Evolutionary conservation across 2,113 vertebrate genomes (phyloP), one percentile per base, ranked within the genome.

Genomic region (Microcebus lehilahytsara): DNA sequence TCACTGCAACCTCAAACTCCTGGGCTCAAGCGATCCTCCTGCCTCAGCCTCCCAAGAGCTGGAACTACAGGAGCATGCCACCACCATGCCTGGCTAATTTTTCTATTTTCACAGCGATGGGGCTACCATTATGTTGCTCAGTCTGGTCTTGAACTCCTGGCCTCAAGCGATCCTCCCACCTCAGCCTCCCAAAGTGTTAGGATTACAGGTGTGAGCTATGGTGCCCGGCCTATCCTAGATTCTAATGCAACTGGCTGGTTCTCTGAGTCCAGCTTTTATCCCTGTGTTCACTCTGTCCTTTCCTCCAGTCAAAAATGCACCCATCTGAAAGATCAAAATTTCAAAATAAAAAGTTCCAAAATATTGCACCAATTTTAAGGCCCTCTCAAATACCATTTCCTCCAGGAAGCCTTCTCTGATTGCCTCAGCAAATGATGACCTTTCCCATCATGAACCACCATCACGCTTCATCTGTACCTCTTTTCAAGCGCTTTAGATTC

Each of bases 391-490:
- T 9, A 14, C 27, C 9, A 5, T 56, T 62, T 92, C 23, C n/a
- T 85, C 69, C 32, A 58, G 37, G 51, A 84, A 85, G 42, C 10
- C 23, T 42, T 64, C 12, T 32, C 34, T 34, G 30, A 23, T 3
- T 49, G 25, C 37, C 17, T 14, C 4, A 19, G 42, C 1, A 60
- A 77, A 4, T 4, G 20, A 19, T 0, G 3, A 25, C 16, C 8
- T 27, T 56, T 62, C 16, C 40, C 19, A 2, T 74, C 42, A 32
- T 27, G n/a, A 81, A 75, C 13, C 40, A 14, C 32, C 20, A 6
- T 40, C 67, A n/a, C 22, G 5, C 30, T 42, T 67, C 30, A 9
- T 42, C 40, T 25, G 2, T 22, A 30, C 2, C 9, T n/a, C 19
- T 23, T 25, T 66, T 27, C 46, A 4, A 19, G 19, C 10, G 42